Evolutionary conservation across 2,113 vertebrate genomes (phyloP).

Genomic region (Anthoscopus minutus): DNA sequence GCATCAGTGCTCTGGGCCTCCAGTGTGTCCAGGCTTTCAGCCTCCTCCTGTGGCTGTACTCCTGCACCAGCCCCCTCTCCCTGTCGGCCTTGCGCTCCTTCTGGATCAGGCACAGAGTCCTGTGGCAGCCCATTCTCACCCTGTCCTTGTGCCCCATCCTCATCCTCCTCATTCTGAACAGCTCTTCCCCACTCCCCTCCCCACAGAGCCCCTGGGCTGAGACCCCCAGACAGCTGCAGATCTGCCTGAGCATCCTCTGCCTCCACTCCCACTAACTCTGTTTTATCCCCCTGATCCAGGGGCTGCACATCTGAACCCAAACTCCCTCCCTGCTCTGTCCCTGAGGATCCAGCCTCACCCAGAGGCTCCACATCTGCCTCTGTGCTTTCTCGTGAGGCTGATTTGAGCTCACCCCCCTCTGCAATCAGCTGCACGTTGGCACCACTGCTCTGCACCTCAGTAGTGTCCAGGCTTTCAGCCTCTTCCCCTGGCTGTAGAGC

Average conservation of each 20-base stretch:
- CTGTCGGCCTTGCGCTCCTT: neutral
- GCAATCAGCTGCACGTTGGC: neutral
- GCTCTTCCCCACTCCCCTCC: fast-evolving
- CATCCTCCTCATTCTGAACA: neutral
- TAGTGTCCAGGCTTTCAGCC: neutral
- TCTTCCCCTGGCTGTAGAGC: no score
- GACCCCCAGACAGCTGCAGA: fast-evolving
- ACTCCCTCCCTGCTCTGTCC: neutral
- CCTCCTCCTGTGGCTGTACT: fast-evolving
- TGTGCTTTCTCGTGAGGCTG: neutral
- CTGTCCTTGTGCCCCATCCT: neutral
- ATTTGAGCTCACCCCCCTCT: neutral
- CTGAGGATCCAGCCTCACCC: neutral
- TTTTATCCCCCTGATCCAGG: fast-evolving
- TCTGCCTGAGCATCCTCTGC: neutral
- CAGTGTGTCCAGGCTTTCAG: fast-evolving
- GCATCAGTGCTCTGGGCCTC: neutral
- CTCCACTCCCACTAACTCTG: fast-evolving
- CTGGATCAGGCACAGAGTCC: neutral
- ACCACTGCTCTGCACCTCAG: neutral
- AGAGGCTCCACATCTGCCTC: neutral
- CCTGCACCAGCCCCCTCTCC: neutral
- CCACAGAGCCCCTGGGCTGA: fast-evolving
- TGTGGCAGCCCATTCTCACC: neutral
- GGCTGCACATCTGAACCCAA: neutral